Evolutionary conservation across 2,113 vertebrate species (phyloP).

Genomic region (Esox niger): DNA sequence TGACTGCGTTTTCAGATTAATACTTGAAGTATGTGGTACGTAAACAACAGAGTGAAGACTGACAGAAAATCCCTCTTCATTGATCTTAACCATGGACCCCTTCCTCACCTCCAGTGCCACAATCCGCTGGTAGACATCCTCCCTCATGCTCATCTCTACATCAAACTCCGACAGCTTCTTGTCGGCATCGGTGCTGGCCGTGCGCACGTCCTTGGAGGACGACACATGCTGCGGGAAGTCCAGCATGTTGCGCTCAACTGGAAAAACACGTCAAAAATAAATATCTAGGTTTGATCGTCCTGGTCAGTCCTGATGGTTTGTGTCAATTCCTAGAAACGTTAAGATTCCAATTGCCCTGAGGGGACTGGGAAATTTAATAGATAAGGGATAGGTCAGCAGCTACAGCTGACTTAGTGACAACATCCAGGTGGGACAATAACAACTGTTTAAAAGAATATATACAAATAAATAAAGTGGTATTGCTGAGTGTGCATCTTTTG

Average conservation of each 20-base stretch:
- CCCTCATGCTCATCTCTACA: conserved; percentile 98
- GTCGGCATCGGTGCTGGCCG: conserved; percentile 90
- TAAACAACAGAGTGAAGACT: not conserved
- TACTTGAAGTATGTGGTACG: not conserved
- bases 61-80: not conserved
- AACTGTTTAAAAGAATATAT: no score
- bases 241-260: conserved; percentile 90
- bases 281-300: no score
- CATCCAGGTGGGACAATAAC: no score
- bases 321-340: no score
- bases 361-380: no score
- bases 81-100: no score
- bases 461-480: no score
- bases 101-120: conserved; percentile 85
- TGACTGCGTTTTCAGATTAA: not conserved
- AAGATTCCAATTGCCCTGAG: no score
- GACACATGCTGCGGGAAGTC: conserved; percentile 98
- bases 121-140: conserved; percentile 89
- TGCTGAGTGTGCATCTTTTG: no score
- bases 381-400: no score
- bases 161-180: conserved; percentile 94
- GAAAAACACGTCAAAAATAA: not conserved
- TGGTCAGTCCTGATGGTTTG: no score
- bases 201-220: conserved; percentile 80
- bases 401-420: no score